These are phyloP conservation scores for Okapia johnstoni DNA, from an alignment of 2,113 vertebrate species.

Conservation along the genomic window DNA sequence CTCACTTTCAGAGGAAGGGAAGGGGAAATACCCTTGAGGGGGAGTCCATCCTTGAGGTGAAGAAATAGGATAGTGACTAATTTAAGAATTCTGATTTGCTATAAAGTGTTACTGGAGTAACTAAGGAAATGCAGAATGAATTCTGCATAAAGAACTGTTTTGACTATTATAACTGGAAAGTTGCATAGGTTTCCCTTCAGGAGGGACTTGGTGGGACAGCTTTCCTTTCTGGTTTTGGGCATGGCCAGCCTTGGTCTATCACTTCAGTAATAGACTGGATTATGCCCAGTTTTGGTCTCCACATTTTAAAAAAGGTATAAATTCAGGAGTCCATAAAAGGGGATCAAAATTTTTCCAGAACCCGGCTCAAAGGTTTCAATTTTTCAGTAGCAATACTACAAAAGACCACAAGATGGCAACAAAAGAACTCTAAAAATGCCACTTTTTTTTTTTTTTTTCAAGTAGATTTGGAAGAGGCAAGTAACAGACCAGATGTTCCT, in stretches of 20 bases:
- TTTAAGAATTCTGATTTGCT: neutral
- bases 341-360: neutral
- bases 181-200: neutral
- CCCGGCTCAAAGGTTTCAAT: neutral
- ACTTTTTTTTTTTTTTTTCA: neutral
- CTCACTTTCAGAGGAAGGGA: neutral
- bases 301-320: neutral
- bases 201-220: neutral
- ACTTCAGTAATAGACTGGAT: neutral
- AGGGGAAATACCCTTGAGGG: neutral
- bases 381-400: slow-evolving; percentile 13
- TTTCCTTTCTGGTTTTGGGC: neutral
- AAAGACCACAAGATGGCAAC: slow-evolving; percentile 60
- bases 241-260: neutral
- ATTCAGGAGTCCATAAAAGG: neutral
- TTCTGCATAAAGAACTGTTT: neutral
- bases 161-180: neutral
- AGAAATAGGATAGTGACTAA: neutral
- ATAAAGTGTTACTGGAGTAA: neutral
- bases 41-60: neutral
- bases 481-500: neutral
- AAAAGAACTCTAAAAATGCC: neutral
- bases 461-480: neutral
- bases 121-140: neutral
- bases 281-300: neutral